These are phyloP conservation scores for Agrochola circellaris DNA, from an alignment of 2,888 invertebrate species.

Conservation along the genomic window DNA sequence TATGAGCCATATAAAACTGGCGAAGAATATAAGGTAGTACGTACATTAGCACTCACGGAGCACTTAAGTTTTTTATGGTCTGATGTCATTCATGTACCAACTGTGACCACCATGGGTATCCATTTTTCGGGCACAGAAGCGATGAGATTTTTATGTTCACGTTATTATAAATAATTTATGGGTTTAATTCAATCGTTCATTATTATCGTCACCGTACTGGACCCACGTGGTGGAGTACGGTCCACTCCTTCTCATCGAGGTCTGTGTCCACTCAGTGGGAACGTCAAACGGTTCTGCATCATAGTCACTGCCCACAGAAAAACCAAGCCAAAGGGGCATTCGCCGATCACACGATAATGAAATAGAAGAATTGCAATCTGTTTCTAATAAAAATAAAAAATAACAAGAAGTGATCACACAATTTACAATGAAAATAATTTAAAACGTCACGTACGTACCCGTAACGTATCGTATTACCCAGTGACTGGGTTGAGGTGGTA, in stretches of 20 bases:
- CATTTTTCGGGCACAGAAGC: conserved; percentile 50
- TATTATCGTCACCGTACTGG: too few relatives aligned
- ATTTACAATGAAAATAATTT: background rate
- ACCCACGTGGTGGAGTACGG: background rate
- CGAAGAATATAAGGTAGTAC: conserved; percentile 34
- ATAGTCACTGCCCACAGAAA: background rate
- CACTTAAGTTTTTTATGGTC: conserved; percentile 65
- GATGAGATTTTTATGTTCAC: conserved; percentile 12
- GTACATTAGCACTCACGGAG: conserved; percentile 50
- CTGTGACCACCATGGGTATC: conserved; percentile 55
- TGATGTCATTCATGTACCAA: conserved; percentile 50
- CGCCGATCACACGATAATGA: background rate
- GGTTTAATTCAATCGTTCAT: background rate
- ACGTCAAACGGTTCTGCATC: background rate
- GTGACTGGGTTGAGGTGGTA: too few relatives aligned
- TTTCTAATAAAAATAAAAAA: background rate
- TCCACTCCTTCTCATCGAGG: background rate
- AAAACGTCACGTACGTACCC: background rate
- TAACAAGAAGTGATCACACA: background rate
- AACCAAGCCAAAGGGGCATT: background rate
- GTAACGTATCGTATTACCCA: too few relatives aligned
- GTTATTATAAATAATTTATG: background rate
- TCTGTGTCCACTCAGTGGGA: too few relatives aligned
- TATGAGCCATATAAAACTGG: conserved; percentile 29
- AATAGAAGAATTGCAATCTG: background rate